Conservation (phyloP, 2,888 invertebrate genomes). For the Linnaemya tessellans region DNA sequence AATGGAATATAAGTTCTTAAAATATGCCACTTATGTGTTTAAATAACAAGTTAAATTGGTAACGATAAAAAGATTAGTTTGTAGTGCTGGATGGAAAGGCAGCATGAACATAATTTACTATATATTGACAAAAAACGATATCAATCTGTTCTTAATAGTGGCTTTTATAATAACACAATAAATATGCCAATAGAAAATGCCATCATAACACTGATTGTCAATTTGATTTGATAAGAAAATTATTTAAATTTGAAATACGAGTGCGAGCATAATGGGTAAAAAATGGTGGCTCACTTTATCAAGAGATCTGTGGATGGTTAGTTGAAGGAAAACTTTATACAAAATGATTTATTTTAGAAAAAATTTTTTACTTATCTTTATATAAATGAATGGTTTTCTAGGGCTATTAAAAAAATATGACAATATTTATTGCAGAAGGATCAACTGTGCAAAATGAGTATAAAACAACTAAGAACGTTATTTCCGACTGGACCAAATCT, state of each 20-base stretch:
- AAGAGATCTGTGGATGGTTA: neutral
- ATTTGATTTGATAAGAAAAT: constrained; percentile 1
- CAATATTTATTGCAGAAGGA: no score
- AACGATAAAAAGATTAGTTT: constrained; percentile 14
- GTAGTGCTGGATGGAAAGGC: neutral
- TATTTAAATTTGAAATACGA: constrained; percentile 3
- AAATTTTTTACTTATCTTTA: neutral
- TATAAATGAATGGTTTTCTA: no score
- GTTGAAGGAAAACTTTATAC: neutral
- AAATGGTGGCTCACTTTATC: neutral
- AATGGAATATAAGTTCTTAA: constrained; percentile 19
- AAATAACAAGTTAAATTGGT: constrained; percentile 37
- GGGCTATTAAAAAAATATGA: no score
- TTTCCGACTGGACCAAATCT: no score
- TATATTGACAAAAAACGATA: constrained; percentile 18
- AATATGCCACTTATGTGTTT: constrained; percentile 50
- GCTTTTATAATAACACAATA: constrained; percentile 37
- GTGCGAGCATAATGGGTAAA: neutral
- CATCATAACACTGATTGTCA: constrained; percentile 18
- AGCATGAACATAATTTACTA: neutral
- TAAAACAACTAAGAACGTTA: no score
- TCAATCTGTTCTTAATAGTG: constrained; percentile 61
- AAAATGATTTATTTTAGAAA: neutral
- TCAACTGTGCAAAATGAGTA: no score
- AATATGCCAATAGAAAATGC: constrained; percentile 41